Evolutionary conservation across 1,140 invertebrate species (phyloP).

Genomic region (Octopus sinensis): DNA sequence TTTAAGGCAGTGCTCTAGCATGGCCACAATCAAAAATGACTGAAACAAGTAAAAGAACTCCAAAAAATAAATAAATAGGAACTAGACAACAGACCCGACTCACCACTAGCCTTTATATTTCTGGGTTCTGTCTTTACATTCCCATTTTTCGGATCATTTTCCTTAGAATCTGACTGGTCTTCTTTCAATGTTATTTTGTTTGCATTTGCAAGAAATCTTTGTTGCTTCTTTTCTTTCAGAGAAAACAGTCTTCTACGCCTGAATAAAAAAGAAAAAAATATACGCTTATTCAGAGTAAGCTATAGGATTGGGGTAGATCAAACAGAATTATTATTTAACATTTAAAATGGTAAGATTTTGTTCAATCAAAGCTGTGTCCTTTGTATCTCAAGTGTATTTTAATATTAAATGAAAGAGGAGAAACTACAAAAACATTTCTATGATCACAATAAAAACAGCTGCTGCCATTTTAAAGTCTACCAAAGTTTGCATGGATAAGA

Average conservation of each 20-base stretch:
- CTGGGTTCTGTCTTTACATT: conserved; percentile 19
- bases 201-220: not conserved
- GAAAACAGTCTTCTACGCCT: not conserved
- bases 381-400: too few species aligned
- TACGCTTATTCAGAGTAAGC: not conserved
- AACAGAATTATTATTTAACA: too few species aligned
- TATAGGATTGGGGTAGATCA: too few species aligned
- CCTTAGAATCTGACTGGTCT: conserved; percentile 15
- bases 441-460: too few species aligned
- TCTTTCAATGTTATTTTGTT: not conserved
- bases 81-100: not conserved
- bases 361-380: too few species aligned
- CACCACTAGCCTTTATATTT: not conserved
- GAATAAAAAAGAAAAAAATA: not conserved
- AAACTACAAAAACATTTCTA: too few species aligned
- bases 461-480: too few species aligned
- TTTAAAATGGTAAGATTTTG: too few species aligned
- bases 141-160: conserved; percentile 27
- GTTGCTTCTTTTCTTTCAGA: not conserved
- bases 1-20: too few species aligned
- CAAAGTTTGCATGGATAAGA: too few species aligned
- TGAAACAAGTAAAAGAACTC: not conserved
- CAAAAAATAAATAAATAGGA: conserved; percentile 3
- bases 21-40: too few species aligned
- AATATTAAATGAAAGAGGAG: too few species aligned